These are phyloP conservation scores for Drosophila acutilabella DNA, from an alignment of 2,888 invertebrate species.

Conservation along the genomic window DNA sequence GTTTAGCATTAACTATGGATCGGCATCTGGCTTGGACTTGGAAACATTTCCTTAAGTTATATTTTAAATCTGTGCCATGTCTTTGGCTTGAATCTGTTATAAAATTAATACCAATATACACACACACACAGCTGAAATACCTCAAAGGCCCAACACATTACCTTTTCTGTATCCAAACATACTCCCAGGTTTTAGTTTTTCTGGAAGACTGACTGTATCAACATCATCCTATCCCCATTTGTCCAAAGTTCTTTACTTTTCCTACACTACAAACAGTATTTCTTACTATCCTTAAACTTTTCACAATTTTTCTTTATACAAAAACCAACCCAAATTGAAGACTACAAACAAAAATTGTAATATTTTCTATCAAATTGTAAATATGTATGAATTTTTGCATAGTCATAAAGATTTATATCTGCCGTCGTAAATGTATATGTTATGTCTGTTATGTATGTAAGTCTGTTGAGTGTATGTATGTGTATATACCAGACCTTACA, in stretches of 20 bases:
- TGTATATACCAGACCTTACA: constrained; percentile 53
- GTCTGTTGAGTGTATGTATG: constrained; percentile 69
- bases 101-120: constrained; percentile 51
- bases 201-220: constrained; percentile 63
- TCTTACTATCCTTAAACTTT: constrained; percentile 12
- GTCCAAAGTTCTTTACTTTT: constrained; percentile 11
- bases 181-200: constrained; percentile 6
- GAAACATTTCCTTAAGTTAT: constrained; percentile 53
- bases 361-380: constrained; percentile 74
- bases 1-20: constrained; percentile 74
- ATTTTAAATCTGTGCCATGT: constrained; percentile 69
- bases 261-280: constrained; percentile 62
- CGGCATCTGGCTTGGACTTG: constrained; percentile 52
- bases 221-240: constrained; percentile 45
- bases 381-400: constrained; percentile 76
- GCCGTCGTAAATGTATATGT: constrained; percentile 37
- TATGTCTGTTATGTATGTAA: constrained; percentile 35
- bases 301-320: constrained; percentile 5
- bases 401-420: constrained; percentile 55
- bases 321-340: constrained; percentile 41
- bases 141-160: constrained; percentile 52
- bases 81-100: constrained; percentile 68
- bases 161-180: constrained; percentile 29
- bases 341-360: constrained; percentile 68
- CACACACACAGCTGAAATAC: constrained; percentile 63